phyloP scores from a whole-genome alignment of 2,797 vertebrate species.

The Sebastes glaucus region DNA sequence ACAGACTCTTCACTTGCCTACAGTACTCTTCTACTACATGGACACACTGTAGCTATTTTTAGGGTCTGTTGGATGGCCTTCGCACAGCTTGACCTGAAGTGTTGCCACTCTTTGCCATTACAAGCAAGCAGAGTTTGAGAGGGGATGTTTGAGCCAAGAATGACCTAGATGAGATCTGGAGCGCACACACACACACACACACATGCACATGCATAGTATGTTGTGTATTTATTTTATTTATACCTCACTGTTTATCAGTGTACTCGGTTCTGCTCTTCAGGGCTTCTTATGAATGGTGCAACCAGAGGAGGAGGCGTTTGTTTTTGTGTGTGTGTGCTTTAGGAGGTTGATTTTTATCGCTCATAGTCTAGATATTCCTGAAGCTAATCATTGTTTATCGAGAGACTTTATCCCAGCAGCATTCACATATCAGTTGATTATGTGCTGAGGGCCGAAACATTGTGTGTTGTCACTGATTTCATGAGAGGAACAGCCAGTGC shows the following conservation, averaged over 20 bases:
- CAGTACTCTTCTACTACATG: constrained; percentile 32
- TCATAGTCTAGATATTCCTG: constrained; percentile 22
- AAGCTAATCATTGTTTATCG: constrained; percentile 41
- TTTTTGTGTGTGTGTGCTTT: constrained; percentile 12
- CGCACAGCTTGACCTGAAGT: constrained; percentile 43
- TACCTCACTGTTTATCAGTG: constrained; percentile 43
- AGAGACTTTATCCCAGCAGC: constrained; percentile 12
- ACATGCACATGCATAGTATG: neutral
- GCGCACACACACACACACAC: neutral
- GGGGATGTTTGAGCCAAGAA: constrained; percentile 48
- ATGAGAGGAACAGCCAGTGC: constrained; percentile 35
- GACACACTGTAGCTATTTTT: constrained; percentile 58
- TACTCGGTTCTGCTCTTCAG: constrained; percentile 21
- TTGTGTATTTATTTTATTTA: constrained; percentile 39
- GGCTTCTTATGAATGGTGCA: constrained; percentile 38
- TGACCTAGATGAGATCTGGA: constrained; percentile 39
- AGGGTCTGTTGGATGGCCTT: constrained; percentile 35
- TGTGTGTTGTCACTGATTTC: constrained; percentile 42
- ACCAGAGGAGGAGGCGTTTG: neutral
- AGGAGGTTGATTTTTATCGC: neutral
- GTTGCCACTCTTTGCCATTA: constrained; percentile 45
- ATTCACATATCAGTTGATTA: constrained; percentile 24
- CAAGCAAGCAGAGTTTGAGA: constrained; percentile 19
- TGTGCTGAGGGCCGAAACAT: constrained; percentile 1
- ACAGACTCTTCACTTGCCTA: constrained; percentile 24